These are phyloP conservation scores for Agraylea sexmaculata DNA, from an alignment of 1,140 invertebrate genomes.

Conservation along the genomic window DNA sequence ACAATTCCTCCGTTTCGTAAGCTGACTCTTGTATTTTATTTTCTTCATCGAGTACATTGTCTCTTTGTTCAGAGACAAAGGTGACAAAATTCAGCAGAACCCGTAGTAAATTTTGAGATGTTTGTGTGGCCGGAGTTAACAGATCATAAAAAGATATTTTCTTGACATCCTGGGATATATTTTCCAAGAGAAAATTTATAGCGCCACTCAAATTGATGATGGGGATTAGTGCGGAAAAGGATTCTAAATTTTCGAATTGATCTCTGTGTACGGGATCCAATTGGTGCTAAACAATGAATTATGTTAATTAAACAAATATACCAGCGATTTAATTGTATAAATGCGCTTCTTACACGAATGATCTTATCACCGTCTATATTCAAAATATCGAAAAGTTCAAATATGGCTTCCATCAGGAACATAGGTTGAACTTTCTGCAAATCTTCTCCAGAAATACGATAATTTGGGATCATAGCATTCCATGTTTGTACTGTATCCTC, in stretches of 20 bases:
- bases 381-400: conserved; percentile 9
- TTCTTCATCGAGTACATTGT: background rate
- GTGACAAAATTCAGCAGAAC: conserved; percentile 8
- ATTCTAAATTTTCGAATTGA: background rate
- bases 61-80: background rate
- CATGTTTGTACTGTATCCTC: too few relatives aligned
- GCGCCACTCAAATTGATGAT: conserved; percentile 8
- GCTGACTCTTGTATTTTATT: conserved; percentile 1
- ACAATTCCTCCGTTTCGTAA: background rate
- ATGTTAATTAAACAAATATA: background rate
- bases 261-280: too few relatives aligned
- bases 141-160: conserved; percentile 9
- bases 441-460: conserved; percentile 6
- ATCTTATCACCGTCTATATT: conserved; percentile 12
- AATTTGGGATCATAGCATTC: conserved; percentile 5
- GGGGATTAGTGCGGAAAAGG: conserved; percentile 4
- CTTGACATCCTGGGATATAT: background rate
- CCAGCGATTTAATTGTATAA: background rate
- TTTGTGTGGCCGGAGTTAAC: background rate
- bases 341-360: conserved; percentile 6
- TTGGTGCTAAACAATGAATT: background rate
- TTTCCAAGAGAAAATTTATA: conserved; percentile 1
- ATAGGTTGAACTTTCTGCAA: conserved; percentile 5
- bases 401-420: conserved; percentile 9
- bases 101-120: background rate